Base-by-base conservation (phyloP, 1,140 invertebrate genomes). In the Drosophila sp. region DNA sequence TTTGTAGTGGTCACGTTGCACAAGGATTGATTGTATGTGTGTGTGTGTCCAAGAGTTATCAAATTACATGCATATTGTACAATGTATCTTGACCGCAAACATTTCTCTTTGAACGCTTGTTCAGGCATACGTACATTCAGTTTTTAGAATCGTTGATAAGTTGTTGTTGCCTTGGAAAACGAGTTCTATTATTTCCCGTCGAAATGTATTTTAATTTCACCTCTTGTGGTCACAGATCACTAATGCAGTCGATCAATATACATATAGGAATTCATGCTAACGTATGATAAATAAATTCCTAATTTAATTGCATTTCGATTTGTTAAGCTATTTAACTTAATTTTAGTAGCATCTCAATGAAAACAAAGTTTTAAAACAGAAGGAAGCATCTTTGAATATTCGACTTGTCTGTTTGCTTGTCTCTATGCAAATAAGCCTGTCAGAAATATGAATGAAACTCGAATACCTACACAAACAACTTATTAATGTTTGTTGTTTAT, bases 1-100 rank as follows among this genome's bases (percentile, higher is more conserved):
- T 57, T 64, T 72, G 56, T 67, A 60, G 70, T 68, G 74, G 70
- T 76, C 65, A 76, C 74, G 74, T 76, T 50, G 25, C 73, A 72
- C 30, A 72, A 60, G 64, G 32, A 58, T 33, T 50, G 27, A 29
- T 54, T 58, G 54, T 35, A n/a, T 55, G 40, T 50, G 27, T 11
- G 35, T 60, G 55, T 38, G 23, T 56, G 41, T 55, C 58, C 32
- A 50, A 50, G 23, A 27, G 23, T 50, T 50, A 50, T 50, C 44
- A 27, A 50, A 50, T 50, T 50, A 50, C 35, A 17, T 17, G 17
- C 17, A 68, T 66, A 17, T 35, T 66, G 60, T 30, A 30, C 38
- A 69, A 47, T 25, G 3, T 23, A 47, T 47, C 8, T 50, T 27
- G 10, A 50, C 44, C 44, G 23, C 44, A 50, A 50, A 50, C 23